A percentile compares a stretch with the other conserved stretches of the same genome.
These are phyloP conservation scores for Symphodus melops DNA, from an alignment of 2,113 vertebrate genomes.

Conservation along the genomic window DNA sequence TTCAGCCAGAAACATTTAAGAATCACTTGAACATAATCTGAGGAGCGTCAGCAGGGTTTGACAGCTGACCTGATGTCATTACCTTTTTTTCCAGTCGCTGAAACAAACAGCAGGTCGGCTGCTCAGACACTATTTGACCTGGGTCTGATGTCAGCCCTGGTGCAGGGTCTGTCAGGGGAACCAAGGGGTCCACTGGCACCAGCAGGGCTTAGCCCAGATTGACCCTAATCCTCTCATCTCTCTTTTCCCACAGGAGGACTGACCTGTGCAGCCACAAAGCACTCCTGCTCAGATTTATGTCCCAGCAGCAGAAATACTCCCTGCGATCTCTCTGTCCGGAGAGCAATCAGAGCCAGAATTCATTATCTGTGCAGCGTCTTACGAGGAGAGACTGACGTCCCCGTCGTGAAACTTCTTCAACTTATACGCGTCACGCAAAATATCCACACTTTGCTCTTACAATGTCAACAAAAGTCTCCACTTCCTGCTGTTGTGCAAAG, in stretches of 20 bases:
- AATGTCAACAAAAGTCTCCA: too few species aligned
- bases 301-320: slow-evolving; percentile 35
- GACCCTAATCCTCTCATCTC: slow-evolving; percentile 75
- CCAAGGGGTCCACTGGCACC: slow-evolving; percentile 70
- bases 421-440: too few species aligned
- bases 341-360: slow-evolving; percentile 18
- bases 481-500: too few species aligned
- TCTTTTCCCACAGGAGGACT: slow-evolving; percentile 72
- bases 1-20: too few species aligned
- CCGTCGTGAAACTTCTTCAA: too few species aligned
- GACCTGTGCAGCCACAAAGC: slow-evolving; percentile 59
- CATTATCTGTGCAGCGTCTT: slow-evolving; percentile 12
- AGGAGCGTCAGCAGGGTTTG: not conserved
- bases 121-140: slow-evolving; percentile 38
- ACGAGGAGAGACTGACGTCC: not conserved
- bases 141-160: slow-evolving; percentile 31
- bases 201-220: slow-evolving; percentile 77
- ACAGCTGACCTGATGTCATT: slow-evolving; percentile 6
- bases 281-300: slow-evolving; percentile 73
- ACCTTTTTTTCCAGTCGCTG: not conserved
- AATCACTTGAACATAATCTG: too few species aligned
- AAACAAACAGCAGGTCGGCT: not conserved
- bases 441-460: too few species aligned
- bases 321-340: slow-evolving; percentile 3
- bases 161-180: slow-evolving; percentile 35